Percentiles rank a stretch among this genome's conserved stretches.
Evolutionary conservation across 1,140 invertebrate species (phyloP).

Genomic region (Vollenhovia emeryi): DNA sequence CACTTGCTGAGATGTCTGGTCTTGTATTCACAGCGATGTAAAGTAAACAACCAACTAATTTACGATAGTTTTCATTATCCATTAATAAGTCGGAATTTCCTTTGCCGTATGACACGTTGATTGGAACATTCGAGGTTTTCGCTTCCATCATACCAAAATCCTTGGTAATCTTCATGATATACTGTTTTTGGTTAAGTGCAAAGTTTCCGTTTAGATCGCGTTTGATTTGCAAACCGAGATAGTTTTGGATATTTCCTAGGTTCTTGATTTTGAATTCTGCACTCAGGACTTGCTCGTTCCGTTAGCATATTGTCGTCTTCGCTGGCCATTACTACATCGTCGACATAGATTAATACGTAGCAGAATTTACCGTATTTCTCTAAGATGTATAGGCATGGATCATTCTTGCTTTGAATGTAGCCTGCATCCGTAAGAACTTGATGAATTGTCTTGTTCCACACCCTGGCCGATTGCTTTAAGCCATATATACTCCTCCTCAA

Average conservation of each 20-base stretch:
- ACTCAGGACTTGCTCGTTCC: too few species aligned
- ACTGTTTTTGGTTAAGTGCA: not conserved
- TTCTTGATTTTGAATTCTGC: too few species aligned
- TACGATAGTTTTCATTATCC: constrained; percentile 65
- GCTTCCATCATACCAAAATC: constrained; percentile 16
- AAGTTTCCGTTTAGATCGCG: not conserved
- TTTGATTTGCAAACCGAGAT: not conserved
- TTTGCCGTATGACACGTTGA: constrained; percentile 9
- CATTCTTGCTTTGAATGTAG: too few species aligned
- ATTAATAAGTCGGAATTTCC: constrained; percentile 31
- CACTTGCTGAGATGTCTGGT: constrained; percentile 79
- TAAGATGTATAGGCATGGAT: too few species aligned
- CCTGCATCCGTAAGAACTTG: too few species aligned
- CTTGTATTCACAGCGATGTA: constrained; percentile 78
- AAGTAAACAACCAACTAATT: constrained; percentile 78
- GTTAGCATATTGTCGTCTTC: too few species aligned
- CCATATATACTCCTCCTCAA: too few species aligned
- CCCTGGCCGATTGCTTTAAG: too few species aligned
- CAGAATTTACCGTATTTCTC: too few species aligned
- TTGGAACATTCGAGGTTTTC: not conserved
- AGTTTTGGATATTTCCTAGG: not conserved
- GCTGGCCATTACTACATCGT: too few species aligned
- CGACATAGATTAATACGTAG: too few species aligned
- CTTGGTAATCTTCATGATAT: not conserved
- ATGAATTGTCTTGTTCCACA: too few species aligned